Percentiles rank a stretch among this genome's conserved stretches.
Conservation (phyloP, 2,797 vertebrate genomes). For the Astyanax mexicanus region DNA sequence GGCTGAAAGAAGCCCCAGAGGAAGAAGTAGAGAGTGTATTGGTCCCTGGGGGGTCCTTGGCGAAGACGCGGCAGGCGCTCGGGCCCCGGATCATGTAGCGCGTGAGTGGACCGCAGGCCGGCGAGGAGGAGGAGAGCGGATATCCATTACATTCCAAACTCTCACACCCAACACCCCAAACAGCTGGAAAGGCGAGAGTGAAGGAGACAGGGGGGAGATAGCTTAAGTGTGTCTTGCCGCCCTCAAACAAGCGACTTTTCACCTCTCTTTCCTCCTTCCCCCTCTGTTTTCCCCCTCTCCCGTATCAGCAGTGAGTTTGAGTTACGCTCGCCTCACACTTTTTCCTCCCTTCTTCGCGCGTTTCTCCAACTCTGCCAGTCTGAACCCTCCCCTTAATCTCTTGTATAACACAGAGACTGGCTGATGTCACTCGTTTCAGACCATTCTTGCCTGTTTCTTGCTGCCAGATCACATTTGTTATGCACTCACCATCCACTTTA, state of each 20-base stretch:
- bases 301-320: constrained; percentile 10
- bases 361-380: neutral
- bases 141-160: constrained; percentile 79
- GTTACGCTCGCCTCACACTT: constrained; percentile 40
- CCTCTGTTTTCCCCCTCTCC: constrained; percentile 3
- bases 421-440: neutral
- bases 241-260: constrained; percentile 39
- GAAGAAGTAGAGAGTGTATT: constrained; percentile 74
- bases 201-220: constrained; percentile 12
- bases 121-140: constrained; percentile 67
- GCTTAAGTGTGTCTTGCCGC: constrained; percentile 35
- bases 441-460: neutral
- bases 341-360: neutral
- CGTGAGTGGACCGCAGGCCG: constrained; percentile 76
- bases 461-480: constrained; percentile 70
- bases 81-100: constrained; percentile 83
- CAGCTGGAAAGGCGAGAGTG: constrained; percentile 43
- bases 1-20: constrained; percentile 84
- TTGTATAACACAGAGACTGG: neutral
- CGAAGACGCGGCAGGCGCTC: constrained; percentile 87
- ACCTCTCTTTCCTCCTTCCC: constrained; percentile 40
- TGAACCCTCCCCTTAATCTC: constrained; percentile 9
- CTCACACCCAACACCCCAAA: constrained; percentile 69
- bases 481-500: constrained; percentile 43
- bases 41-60: constrained; percentile 81